A percentile compares a stretch with the other conserved stretches of the same genome.
Evolutionary conservation across 2,888 invertebrate genomes (phyloP).

Genomic region (Drosophila testacea): DNA sequence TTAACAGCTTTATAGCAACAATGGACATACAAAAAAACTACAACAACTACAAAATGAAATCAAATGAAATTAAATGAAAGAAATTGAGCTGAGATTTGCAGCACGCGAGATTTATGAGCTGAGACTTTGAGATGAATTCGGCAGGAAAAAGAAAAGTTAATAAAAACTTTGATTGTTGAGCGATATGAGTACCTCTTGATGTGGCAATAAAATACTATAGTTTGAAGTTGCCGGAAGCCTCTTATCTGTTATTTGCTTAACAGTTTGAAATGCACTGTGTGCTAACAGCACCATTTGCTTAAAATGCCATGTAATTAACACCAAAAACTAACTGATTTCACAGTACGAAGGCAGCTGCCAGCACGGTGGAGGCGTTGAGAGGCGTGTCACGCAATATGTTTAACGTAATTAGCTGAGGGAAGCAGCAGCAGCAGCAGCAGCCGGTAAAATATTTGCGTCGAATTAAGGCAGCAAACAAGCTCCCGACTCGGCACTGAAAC

Average conservation of each 20-base stretch:
- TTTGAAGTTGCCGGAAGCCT: slow-evolving; percentile 10
- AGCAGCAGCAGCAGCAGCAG: slow-evolving; percentile 28
- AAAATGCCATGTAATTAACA: slow-evolving; percentile 69
- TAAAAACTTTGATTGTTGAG: slow-evolving; percentile 34
- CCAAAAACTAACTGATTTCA: slow-evolving; percentile 51
- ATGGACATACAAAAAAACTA: slow-evolving; percentile 26
- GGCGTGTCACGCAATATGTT: slow-evolving; percentile 75
- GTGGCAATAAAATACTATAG: slow-evolving; percentile 35
- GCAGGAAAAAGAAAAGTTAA: slow-evolving; percentile 21
- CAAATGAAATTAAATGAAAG: slow-evolving; percentile 46
- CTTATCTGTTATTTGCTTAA: not conserved
- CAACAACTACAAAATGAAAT: slow-evolving; percentile 20
- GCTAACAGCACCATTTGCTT: slow-evolving; percentile 6
- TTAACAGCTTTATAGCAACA: slow-evolving; percentile 68
- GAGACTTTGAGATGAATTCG: slow-evolving; percentile 58
- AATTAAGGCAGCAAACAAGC: slow-evolving; percentile 78
- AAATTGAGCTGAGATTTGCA: slow-evolving; percentile 59
- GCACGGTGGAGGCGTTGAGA: slow-evolving; percentile 21
- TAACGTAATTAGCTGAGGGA: slow-evolving; percentile 70
- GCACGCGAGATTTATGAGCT: slow-evolving; percentile 78
- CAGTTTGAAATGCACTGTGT: slow-evolving; percentile 19
- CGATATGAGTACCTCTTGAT: slow-evolving; percentile 31
- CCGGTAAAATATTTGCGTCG: slow-evolving; percentile 76
- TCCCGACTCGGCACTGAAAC: slow-evolving; percentile 46
- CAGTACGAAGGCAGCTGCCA: slow-evolving; percentile 14